Base-by-base conservation (phyloP, 2,113 vertebrate species). In the Notothenia rossii region DNA sequence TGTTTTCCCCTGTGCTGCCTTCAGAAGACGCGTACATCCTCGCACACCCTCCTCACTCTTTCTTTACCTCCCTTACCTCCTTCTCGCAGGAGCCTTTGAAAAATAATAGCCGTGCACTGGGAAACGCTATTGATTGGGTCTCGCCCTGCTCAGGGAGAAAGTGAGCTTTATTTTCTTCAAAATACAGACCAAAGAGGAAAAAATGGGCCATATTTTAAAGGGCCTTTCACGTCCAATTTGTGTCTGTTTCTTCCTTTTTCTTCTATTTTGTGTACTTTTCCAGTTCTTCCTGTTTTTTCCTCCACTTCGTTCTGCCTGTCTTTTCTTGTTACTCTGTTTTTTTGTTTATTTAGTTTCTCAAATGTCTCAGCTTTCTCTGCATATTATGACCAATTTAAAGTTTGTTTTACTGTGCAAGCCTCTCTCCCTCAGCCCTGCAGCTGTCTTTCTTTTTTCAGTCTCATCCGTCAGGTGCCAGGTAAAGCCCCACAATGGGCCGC, bases 81-180 rank as follows among this genome's bases (percentile, higher is more conserved):
- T 82, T 63, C 61, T 83, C 11, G 82, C 70, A 45, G 83, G 69
- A 87, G 77, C 66, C 86, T 90, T 92, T 90, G 89, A 93, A 91
- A 87, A 91, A 89, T 88, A 91, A 90, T 89, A 88, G 80, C 64
- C 72, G 65, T 82, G 71, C 84, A 58, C 82, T 82, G 89, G 86
- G 86, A 87, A 29, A 63, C 20, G 11, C 75, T 92, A 93, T 92
- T 90, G 92, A 93, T 93, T 90, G 83, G 79, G 85, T 86, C 84
- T 85, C 53, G 43, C 72, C 33, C 6, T 76, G 81, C 77, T 88
- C 74, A 48, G 67, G 81, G 74, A 82, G 77, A 86, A 88, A 89
- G 83, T 68, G 67, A 76, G 86, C 69, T 88, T 92, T 86, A 90
- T 92, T 91, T 87, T 88, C 81, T 86, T 78, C 75, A 90, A 90